A percentile compares a stretch with the other conserved stretches of the same genome.
These are phyloP conservation scores for Platycercus adscitus DNA, from an alignment of 2,113 vertebrate genomes.

Conservation along the genomic window DNA sequence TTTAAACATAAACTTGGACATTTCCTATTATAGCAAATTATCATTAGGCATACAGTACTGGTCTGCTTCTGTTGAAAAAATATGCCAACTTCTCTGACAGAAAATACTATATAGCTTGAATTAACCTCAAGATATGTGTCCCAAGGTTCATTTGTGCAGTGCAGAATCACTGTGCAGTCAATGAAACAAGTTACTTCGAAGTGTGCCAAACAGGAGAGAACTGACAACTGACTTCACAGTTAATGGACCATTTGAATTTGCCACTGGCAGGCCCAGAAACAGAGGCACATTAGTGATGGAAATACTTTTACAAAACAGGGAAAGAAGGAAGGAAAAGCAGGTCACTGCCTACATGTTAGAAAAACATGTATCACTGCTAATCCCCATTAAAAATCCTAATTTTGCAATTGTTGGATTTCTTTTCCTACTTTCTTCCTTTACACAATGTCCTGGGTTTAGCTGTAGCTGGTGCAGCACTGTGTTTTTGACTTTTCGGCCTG, in stretches of 20 bases:
- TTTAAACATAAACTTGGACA: neutral
- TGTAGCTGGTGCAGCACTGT: no score
- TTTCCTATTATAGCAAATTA: neutral
- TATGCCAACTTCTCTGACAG: neutral
- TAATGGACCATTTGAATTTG: neutral
- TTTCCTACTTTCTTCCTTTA: neutral
- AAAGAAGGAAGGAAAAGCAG: neutral
- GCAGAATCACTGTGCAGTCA: neutral
- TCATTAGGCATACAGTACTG: rapidly evolving
- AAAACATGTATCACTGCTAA: neutral
- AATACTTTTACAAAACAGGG: neutral
- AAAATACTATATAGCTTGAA: neutral
- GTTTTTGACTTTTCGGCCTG: no score
- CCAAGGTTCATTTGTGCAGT: neutral
- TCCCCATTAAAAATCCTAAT: neutral
- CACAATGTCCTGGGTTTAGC: neutral
- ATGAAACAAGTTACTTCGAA: neutral
- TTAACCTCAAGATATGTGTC: neutral
- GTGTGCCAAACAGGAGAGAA: neutral
- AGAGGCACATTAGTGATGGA: neutral
- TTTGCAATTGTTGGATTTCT: neutral
- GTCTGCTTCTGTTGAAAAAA: neutral
- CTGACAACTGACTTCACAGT: neutral
- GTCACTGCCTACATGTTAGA: neutral
- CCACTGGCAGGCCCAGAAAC: neutral